Percentiles rank a stretch among this genome's conserved stretches.
Evolutionary conservation across 2,888 invertebrate genomes (phyloP).

Genomic region (Bombylius discolor): DNA sequence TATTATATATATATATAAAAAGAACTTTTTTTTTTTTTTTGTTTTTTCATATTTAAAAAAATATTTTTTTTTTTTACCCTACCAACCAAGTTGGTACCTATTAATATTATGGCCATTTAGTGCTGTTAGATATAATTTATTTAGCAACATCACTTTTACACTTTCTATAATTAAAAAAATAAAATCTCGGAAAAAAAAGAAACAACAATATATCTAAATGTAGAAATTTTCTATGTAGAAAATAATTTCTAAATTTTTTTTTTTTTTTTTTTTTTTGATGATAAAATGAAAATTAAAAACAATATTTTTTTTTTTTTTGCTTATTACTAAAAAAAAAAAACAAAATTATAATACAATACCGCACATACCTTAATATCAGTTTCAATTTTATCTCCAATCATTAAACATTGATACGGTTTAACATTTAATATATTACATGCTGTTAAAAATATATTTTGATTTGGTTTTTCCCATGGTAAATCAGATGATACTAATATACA

Average conservation of each 20-base stretch:
- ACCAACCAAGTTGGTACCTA: neutral
- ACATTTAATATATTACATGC: slow-evolving; percentile 66
- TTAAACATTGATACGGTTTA: slow-evolving; percentile 60
- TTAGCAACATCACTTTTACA: neutral
- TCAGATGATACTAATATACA: slow-evolving; percentile 71
- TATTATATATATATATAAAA: neutral
- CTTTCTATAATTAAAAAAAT: neutral
- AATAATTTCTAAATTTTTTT: neutral
- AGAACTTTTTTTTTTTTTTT: too few relatives aligned
- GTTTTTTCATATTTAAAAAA: neutral
- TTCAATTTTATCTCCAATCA: slow-evolving; percentile 80
- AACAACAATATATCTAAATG: neutral
- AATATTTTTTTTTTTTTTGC: slow-evolving; percentile 2
- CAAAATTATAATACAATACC: neutral
- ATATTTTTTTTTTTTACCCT: neutral
- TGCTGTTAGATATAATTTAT: neutral
- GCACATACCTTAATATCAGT: slow-evolving; percentile 60
- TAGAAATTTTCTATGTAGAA: too few relatives aligned
- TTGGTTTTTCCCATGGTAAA: slow-evolving; percentile 75
- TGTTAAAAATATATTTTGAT: slow-evolving; percentile 66
- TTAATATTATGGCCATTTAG: neutral
- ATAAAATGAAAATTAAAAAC: neutral
- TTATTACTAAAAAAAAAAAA: slow-evolving; percentile 1
- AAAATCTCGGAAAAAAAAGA: neutral
- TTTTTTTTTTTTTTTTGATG: neutral